Conservation (phyloP, 2,797 vertebrate genomes). For the Semotilus atromaculatus region DNA sequence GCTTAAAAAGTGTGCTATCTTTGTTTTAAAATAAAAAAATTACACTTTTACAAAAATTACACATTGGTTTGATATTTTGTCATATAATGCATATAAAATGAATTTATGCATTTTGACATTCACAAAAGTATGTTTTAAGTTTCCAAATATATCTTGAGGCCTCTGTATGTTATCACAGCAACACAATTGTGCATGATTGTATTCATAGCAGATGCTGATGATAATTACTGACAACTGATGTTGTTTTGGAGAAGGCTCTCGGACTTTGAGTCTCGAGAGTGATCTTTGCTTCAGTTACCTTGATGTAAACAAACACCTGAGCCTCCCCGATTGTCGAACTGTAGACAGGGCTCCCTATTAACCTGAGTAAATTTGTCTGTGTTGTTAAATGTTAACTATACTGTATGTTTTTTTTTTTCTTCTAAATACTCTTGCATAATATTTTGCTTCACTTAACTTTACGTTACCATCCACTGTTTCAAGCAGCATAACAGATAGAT, state of each 20-base stretch:
- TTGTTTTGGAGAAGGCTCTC: slow-evolving; percentile 10
- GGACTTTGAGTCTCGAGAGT: slow-evolving; percentile 16
- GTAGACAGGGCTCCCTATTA: slow-evolving; percentile 29
- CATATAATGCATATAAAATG: neutral
- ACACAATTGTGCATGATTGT: neutral
- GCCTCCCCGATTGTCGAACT: neutral
- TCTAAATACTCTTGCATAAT: neutral
- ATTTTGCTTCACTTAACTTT: neutral
- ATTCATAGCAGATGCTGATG: neutral
- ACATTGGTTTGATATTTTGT: neutral
- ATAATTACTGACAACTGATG: neutral
- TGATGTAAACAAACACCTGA: slow-evolving; percentile 44
- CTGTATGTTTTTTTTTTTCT: neutral
- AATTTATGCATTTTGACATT: neutral
- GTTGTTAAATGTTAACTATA: slow-evolving; percentile 21
- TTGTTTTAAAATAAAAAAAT: too few species aligned
- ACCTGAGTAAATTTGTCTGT: slow-evolving; percentile 26
- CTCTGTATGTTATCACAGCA: neutral
- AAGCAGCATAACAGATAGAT: neutral
- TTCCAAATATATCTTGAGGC: neutral
- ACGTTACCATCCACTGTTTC: neutral
- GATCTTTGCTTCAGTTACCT: slow-evolving; percentile 29
- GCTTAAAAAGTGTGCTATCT: neutral
- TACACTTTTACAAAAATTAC: too few species aligned
- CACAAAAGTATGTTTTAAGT: neutral